Percentiles rank a stretch among this genome's conserved stretches.
phyloP scores from a whole-genome alignment of 1,140 invertebrate species.

The Procambarus clarkii region DNA sequence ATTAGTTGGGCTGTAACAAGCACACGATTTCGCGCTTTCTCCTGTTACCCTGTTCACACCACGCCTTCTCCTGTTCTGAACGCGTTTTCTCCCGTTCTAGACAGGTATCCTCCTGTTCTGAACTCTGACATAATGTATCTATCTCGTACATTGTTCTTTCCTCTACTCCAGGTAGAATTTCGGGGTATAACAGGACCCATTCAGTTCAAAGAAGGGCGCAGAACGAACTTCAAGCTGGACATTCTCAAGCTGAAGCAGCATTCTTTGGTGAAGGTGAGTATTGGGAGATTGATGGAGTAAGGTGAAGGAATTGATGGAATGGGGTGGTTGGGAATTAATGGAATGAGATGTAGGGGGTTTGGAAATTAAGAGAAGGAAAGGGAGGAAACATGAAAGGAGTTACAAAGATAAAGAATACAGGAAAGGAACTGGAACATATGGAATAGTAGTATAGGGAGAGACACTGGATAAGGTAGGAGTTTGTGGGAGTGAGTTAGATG shows the following conservation, averaged over 20 bases:
- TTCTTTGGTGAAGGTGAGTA: constrained; percentile 81
- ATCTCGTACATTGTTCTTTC: too few relatives aligned
- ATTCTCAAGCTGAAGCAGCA: constrained; percentile 87
- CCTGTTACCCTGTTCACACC: too few relatives aligned
- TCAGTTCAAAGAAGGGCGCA: constrained; percentile 88
- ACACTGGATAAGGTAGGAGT: neutral
- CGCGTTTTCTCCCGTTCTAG: neutral
- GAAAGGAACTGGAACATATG: neutral
- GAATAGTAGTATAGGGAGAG: neutral
- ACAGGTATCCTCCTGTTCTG: too few relatives aligned
- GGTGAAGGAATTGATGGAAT: neutral
- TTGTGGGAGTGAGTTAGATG: too few relatives aligned
- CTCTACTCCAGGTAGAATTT: constrained; percentile 77
- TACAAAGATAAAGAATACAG: neutral
- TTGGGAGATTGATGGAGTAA: neutral
- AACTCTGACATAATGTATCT: too few relatives aligned
- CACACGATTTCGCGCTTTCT: too few relatives aligned
- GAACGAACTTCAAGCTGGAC: constrained; percentile 90
- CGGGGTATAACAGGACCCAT: constrained; percentile 92
- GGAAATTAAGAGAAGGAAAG: neutral
- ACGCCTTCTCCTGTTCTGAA: too few relatives aligned
- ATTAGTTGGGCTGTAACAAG: too few relatives aligned
- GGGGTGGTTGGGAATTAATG: neutral
- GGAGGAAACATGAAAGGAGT: neutral
- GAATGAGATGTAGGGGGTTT: neutral